Evolutionary conservation across 2,797 vertebrate genomes (phyloP), one percentile per base, ranked within the genome.

Genomic region (Cirrhinus molitorella): DNA sequence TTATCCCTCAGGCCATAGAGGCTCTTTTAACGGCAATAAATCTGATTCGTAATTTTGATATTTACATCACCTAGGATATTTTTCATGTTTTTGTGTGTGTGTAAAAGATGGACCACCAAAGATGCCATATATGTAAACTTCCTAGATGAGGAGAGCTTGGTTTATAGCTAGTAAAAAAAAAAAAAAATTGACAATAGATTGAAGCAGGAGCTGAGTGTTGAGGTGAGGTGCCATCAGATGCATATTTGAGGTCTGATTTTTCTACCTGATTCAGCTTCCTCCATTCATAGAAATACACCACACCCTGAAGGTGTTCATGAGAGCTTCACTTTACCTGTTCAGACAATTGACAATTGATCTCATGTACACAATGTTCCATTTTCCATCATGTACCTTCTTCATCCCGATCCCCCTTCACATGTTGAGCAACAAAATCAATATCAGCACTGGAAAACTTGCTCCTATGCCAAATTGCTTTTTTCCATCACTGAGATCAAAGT

Each of bases 261-360:
- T 65, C 61, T 37, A 71, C 67, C 82, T 88, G 87, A 93, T 89
- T 93, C 91, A 92, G 87, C 86, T 75, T 80, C 80, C 47, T 87
- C 65, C 67, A 74, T 71, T 88, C 84, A 85, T 88, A 83, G 45
- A 90, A 83, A 92, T 85, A 86, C 86, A 89, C 82, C 87, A 86
- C 73, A 66, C 37, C 83, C 87, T 83, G 88, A 86, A 87, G 25
- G 77, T 77, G n/a, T 40, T 85, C n/a, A 40, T 74, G 57, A 14
- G 23, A 5, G 45, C 13, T 55, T n/a, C n/a, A n/a, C n/a, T 23
- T 47, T 34, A 25, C 80, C 66, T 31, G 23, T 68, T 55, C 73
- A 87, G 88, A 84, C 89, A 88, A 78, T 82, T 85, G 80, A 73
- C 88, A 89, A 84, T 89, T 85, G 87, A 90, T 63, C 65, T 66